These are phyloP conservation scores for Prietella phreatophila DNA, from an alignment of 2,113 vertebrate genomes.

Conservation along the genomic window DNA sequence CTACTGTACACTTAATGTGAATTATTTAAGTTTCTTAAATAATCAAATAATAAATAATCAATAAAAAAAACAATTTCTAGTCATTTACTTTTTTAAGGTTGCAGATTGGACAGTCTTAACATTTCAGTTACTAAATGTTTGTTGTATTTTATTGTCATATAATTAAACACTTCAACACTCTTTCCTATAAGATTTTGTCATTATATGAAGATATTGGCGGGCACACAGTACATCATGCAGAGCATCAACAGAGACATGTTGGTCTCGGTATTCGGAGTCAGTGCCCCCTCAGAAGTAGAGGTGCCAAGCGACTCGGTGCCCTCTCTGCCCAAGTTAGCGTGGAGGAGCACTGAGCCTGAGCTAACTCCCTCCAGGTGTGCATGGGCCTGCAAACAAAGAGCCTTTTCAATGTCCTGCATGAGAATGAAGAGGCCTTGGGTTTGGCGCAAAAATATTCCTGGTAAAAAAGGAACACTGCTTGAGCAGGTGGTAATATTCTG, in stretches of 20 bases:
- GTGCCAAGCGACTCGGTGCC: slow-evolving; percentile 29
- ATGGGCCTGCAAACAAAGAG: slow-evolving; percentile 79
- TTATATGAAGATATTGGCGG: background rate
- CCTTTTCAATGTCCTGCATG: slow-evolving; percentile 81
- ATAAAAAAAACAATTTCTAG: background rate
- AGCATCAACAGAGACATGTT: background rate
- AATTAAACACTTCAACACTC: background rate
- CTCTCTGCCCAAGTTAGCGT: slow-evolving; percentile 41
- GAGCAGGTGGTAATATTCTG: slow-evolving; percentile 77
- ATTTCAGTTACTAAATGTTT: background rate
- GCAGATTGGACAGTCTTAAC: background rate
- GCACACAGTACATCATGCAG: too few species aligned
- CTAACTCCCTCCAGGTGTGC: slow-evolving; percentile 87
- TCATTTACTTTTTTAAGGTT: background rate
- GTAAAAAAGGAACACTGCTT: slow-evolving; percentile 63
- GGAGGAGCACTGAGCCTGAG: slow-evolving; percentile 56
- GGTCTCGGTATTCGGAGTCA: background rate
- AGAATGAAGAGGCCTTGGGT: slow-evolving; percentile 76
- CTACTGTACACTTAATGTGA: background rate
- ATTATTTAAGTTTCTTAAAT: background rate
- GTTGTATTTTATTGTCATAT: background rate
- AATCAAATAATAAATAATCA: too few species aligned
- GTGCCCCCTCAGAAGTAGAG: background rate
- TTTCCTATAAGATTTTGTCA: background rate
- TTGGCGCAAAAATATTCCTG: slow-evolving; percentile 73